phyloP scores from a whole-genome alignment of 2,113 vertebrate genomes.

The Tragelaphus buxtoni region DNA sequence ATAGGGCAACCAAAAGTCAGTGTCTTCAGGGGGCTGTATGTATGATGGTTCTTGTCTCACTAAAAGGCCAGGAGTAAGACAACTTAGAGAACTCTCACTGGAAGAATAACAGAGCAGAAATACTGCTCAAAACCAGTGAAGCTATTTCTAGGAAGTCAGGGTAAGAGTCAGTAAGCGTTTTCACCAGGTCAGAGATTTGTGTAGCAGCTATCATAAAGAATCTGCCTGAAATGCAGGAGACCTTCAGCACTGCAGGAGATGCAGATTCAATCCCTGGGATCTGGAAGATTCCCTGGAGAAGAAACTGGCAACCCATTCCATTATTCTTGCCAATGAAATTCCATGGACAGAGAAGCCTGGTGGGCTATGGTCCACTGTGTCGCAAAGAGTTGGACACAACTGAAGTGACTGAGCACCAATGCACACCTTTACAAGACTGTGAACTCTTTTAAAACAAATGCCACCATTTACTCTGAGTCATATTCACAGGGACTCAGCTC shows the following conservation, averaged over 20 bases:
- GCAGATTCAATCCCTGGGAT: not conserved
- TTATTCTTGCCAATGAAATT: not conserved
- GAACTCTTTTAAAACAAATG: not conserved
- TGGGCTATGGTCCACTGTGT: not conserved
- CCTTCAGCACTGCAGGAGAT: not conserved
- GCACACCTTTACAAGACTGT: not conserved
- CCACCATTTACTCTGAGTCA: not conserved
- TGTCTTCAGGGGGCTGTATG: not conserved
- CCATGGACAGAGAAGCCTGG: not conserved
- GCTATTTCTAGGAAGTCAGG: not conserved
- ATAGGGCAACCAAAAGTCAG: not conserved
- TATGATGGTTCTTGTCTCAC: not conserved
- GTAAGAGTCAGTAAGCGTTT: not conserved
- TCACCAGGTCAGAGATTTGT: not conserved
- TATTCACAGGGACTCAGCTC: not conserved
- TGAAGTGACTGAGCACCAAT: not conserved
- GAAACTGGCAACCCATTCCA: not conserved
- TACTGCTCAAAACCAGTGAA: not conserved
- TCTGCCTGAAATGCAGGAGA: not conserved
- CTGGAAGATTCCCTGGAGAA: not conserved
- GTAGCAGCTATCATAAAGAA: not conserved
- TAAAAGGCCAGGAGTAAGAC: not conserved
- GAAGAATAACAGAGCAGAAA: not conserved
- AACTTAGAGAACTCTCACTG: not conserved
- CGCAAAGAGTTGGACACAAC: not conserved